These are phyloP conservation scores for Leptonema lineaticorne DNA, from an alignment of 1,140 invertebrate genomes.

Conservation along the genomic window DNA sequence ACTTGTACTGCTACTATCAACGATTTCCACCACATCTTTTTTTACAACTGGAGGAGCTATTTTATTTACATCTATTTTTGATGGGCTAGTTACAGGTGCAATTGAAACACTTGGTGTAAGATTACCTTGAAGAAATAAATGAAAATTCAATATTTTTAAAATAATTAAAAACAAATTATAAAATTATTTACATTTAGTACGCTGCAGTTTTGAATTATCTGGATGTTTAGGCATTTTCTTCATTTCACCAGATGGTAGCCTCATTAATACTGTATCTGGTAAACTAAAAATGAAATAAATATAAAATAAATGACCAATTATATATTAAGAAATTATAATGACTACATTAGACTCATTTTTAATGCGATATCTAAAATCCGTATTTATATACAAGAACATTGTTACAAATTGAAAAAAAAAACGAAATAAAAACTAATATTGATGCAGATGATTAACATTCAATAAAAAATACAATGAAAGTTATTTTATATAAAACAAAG, in stretches of 20 bases:
- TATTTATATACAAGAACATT: too few species aligned
- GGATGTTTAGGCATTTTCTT: conserved; percentile 54
- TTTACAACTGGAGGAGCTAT: conserved; percentile 26
- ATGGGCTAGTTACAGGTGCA: conserved; percentile 53
- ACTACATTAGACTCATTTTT: too few species aligned
- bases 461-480: too few species aligned
- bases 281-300: conserved; percentile 44
- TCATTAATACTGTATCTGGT: conserved; percentile 63
- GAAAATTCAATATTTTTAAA: not conserved
- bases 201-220: conserved; percentile 49
- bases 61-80: conserved; percentile 44
- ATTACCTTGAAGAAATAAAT: conserved; percentile 42
- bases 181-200: conserved; percentile 31
- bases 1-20: conserved; percentile 66
- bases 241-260: conserved; percentile 61
- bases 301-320: conserved; percentile 27
- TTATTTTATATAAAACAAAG: not conserved
- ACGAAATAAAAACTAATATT: too few species aligned
- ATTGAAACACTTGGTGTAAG: conserved; percentile 58
- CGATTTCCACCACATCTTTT: conserved; percentile 60
- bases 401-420: too few species aligned
- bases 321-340: not conserved
- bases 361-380: too few species aligned
- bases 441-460: too few species aligned
- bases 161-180: not conserved